phyloP scores from a whole-genome alignment of 2,888 invertebrate species.

The Hoplodrina ambigua region DNA sequence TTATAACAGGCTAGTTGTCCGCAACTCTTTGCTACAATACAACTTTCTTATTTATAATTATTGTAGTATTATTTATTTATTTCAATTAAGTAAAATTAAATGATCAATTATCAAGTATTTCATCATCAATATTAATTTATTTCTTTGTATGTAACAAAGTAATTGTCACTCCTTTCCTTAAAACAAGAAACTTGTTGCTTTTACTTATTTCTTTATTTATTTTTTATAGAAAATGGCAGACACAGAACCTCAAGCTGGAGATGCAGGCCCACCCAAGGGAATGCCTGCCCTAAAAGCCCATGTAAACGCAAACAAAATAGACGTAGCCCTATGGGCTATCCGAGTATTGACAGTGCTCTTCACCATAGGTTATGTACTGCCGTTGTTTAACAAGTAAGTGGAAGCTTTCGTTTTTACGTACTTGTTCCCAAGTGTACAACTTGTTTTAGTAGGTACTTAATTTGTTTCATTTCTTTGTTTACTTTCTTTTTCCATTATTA shows the following conservation, averaged over 20 bases:
- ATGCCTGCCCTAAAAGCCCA: constrained; percentile 93
- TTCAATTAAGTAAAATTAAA: too few species aligned
- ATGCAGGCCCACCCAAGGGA: constrained; percentile 89
- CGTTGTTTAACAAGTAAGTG: constrained; percentile 95
- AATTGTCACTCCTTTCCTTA: neutral
- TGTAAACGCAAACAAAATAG: constrained; percentile 95
- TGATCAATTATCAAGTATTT: too few species aligned
- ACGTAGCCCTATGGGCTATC: constrained; percentile 96
- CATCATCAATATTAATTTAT: too few species aligned
- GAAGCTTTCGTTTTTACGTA: neutral
- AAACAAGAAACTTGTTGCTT: neutral
- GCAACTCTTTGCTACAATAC: too few species aligned
- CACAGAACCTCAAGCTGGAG: constrained; percentile 78
- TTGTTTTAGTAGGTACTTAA: too few species aligned
- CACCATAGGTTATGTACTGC: constrained; percentile 95
- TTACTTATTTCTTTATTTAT: neutral
- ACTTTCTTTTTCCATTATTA: neutral
- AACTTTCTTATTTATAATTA: neutral
- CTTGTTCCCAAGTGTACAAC: neutral
- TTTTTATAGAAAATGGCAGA: constrained; percentile 81
- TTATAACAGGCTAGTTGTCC: too few species aligned
- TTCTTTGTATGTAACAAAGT: neutral
- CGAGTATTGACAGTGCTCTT: constrained; percentile 96
- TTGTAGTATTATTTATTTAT: too few species aligned
- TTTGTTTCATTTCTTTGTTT: neutral